Base-by-base conservation (phyloP, 2,888 invertebrate genomes). In the Belgica antarctica region DNA sequence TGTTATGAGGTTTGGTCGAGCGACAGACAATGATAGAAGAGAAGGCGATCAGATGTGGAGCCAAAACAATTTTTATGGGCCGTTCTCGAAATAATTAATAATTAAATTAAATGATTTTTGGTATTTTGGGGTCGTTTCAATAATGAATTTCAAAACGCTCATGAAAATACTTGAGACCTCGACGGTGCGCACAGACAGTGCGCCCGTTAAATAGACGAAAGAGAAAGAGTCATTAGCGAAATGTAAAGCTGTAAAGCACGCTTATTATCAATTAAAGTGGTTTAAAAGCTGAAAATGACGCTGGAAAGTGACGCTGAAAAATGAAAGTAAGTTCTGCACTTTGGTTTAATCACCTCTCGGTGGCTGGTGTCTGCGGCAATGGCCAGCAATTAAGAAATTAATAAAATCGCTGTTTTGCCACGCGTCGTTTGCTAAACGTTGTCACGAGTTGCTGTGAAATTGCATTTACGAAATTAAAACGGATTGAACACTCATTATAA, bases 91-190 rank as follows among this genome's bases (percentile, higher is more conserved):
- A 47, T 15, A 66, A 52, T 66, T 47, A 10, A 66, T 66, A 47
- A 66, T 66, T 66, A 66, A 66, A 66, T 52, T 66, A 46, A 66
- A 66, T 66, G 66, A 66, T 66, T 52, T 66, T 66, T 28, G 47
- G 28, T 24, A 65, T 65, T 65, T 65, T 15, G 7, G n/a, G 10
- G 41, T 28, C 41, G 63, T 22, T 47, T 27, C 5, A 25, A 22
- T 15, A 17, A 36, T 41, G 19, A 63, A 63, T 24, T 25, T 52
- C 52, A 17, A 52, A 19, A 22, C 22, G 52, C 17, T 52, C 52
- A 52, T 52, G 22, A 52, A 52, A 17, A 52, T 52, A 52, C 7
- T 52, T 52, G 5, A 17, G 52, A 31, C 52, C 52, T 52, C 52
- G 52, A 22, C 15, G 15, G n/a, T n/a, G n/a, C n/a, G n/a, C n/a